phyloP scores from a whole-genome alignment of 2,888 invertebrate genomes.

The Yponomeuta cagnagella region DNA sequence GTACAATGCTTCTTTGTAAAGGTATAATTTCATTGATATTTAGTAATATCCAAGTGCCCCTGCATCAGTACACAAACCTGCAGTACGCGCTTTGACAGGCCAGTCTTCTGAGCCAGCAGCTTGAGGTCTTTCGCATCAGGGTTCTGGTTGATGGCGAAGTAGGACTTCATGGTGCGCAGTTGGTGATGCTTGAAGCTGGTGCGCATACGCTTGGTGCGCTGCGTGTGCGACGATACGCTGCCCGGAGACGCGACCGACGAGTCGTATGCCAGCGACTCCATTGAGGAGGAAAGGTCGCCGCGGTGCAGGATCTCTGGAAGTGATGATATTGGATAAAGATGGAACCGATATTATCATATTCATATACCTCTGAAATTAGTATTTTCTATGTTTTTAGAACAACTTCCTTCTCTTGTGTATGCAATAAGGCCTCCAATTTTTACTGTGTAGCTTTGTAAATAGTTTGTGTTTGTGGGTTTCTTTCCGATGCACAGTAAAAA shows the following conservation, averaged over 20 bases:
- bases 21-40: no score
- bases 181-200: slow-evolving; percentile 99
- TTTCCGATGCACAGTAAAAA: no score
- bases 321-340: no score
- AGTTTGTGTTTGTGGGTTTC: no score
- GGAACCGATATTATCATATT: no score
- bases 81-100: slow-evolving; percentile 96
- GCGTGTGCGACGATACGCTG: slow-evolving; percentile 73
- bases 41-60: no score
- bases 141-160: slow-evolving; percentile 99
- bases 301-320: slow-evolving; percentile 83
- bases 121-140: slow-evolving; percentile 99
- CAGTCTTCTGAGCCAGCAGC: slow-evolving; percentile 98
- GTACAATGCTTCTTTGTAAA: no score
- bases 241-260: slow-evolving; percentile 83
- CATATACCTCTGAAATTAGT: no score
- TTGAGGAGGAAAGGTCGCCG: slow-evolving; percentile 83
- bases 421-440: no score
- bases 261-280: slow-evolving; percentile 86
- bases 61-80: slow-evolving; percentile 80
- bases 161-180: slow-evolving; percentile 98
- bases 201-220: slow-evolving; percentile 95
- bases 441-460: no score
- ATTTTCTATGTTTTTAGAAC: no score
- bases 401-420: no score